These are phyloP conservation scores for Nesogale talazaci DNA, from an alignment of 2,113 vertebrate genomes.

Conservation along the genomic window DNA sequence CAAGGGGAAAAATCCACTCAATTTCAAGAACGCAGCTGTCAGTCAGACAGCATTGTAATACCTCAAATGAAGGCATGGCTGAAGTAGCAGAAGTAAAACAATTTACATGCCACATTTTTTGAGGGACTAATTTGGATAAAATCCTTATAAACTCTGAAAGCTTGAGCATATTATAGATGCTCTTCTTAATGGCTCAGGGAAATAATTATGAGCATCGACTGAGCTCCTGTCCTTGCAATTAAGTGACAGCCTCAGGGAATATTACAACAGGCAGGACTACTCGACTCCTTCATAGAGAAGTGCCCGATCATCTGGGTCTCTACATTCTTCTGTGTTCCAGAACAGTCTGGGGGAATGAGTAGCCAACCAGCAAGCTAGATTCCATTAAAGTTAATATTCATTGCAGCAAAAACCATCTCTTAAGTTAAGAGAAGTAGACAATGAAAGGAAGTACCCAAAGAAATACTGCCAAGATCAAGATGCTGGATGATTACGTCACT, in stretches of 20 bases:
- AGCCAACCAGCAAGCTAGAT: not conserved
- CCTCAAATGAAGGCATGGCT: not conserved
- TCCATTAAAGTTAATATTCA: not conserved
- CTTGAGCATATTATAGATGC: constrained; percentile 36
- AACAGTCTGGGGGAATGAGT: not conserved
- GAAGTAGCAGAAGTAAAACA: not conserved
- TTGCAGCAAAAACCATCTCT: not conserved
- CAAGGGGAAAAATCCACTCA: too few relatives aligned
- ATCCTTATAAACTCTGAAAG: constrained; percentile 31
- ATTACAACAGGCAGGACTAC: not conserved
- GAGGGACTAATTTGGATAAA: constrained; percentile 3
- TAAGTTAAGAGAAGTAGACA: not conserved
- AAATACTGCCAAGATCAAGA: not conserved
- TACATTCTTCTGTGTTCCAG: not conserved
- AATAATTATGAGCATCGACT: constrained; percentile 49
- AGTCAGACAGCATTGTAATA: not conserved
- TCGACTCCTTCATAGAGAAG: constrained; percentile 45
- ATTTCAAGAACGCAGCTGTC: not conserved
- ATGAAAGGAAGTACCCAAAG: not conserved
- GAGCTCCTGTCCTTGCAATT: constrained; percentile 45
- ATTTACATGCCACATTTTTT: not conserved
- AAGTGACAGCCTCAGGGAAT: not conserved
- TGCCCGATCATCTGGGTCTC: not conserved
- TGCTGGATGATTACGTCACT: not conserved
- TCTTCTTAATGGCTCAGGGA: constrained; percentile 49